phyloP scores from a whole-genome alignment of 2,113 vertebrate species.

The Misgurnus mizolepis region DNA sequence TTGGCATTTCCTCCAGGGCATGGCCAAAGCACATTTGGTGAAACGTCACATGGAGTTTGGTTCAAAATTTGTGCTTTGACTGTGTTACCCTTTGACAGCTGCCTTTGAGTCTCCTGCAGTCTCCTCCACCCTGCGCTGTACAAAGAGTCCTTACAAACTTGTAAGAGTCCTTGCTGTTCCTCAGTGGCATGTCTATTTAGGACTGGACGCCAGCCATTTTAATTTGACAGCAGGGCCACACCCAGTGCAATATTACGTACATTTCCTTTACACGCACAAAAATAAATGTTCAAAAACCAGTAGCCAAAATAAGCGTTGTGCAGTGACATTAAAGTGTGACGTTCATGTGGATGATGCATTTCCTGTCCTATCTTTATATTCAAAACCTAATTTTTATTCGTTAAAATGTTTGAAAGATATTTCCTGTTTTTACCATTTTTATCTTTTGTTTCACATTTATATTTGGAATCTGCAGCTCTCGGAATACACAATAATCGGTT shows the following conservation, averaged over 20 bases:
- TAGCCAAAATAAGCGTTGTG: neutral
- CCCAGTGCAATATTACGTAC: neutral
- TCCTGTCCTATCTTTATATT: neutral
- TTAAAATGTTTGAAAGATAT: neutral
- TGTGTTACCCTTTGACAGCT: neutral
- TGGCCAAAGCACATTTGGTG: neutral
- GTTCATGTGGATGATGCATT: neutral
- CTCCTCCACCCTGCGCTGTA: constrained; percentile 29
- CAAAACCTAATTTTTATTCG: neutral
- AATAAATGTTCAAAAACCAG: too few species aligned
- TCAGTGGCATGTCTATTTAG: neutral
- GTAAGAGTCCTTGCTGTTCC: neutral
- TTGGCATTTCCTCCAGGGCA: neutral
- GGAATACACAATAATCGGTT: too few species aligned
- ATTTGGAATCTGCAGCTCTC: too few species aligned
- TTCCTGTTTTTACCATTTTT: neutral
- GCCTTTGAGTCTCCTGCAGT: neutral
- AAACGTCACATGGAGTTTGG: constrained; percentile 10
- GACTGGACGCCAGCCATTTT: neutral
- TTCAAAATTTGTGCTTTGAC: neutral
- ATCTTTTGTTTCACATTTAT: neutral
- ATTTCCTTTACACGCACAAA: neutral
- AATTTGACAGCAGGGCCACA: constrained; percentile 11
- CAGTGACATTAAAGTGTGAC: neutral
- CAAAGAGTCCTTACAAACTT: constrained; percentile 31